Evolutionary conservation across 2,888 invertebrate species (phyloP), one percentile per base, ranked within the genome.

Genomic region (Adelphocoris suturalis): DNA sequence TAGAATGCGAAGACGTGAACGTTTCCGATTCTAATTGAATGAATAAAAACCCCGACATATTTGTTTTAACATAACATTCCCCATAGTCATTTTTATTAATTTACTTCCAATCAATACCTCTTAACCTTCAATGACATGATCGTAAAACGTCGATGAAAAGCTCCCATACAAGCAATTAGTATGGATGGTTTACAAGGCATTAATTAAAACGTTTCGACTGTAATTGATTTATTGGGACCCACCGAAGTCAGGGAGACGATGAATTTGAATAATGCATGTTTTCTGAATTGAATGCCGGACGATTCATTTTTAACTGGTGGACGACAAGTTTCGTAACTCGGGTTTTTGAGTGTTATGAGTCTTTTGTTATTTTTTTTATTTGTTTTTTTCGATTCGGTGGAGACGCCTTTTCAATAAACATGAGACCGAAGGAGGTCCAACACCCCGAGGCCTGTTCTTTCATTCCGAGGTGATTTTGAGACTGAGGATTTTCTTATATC

Each of bases 161-260:
- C 12, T 23, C 23, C 13, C 23, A 27, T 68, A 68, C 68, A 68
- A 68, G 68, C 68, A 68, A 68, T 68, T 68, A 23, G 68, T 68
- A 68, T 12, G 13, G 68, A 68, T 23, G 68, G 23, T 68, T 68
- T 68, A 68, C 68, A 68, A 68, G 68, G 68, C 68, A 68, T 27
- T 68, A 68, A 68, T 68, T 68, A 68, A 68, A 68, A 68, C 23
- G 68, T 68, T 68, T 27, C 68, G 12, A 12, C 23, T 68, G 57
- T 68, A 68, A 68, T 68, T 68, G 68, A 68, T 68, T 68, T 68
- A 68, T 68, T 68, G 68, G 68, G 68, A 68, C 68, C 68, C 68
- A 68, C 68, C 68, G 68, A 23, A 68, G 68, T 52, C 52, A 11
- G 52, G 16, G 57, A n/a, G n/a, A 14, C 7, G 14, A 19, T 0